These are phyloP conservation scores for Heptranchias perlo DNA, from an alignment of 2,113 vertebrate genomes.

Conservation along the genomic window DNA sequence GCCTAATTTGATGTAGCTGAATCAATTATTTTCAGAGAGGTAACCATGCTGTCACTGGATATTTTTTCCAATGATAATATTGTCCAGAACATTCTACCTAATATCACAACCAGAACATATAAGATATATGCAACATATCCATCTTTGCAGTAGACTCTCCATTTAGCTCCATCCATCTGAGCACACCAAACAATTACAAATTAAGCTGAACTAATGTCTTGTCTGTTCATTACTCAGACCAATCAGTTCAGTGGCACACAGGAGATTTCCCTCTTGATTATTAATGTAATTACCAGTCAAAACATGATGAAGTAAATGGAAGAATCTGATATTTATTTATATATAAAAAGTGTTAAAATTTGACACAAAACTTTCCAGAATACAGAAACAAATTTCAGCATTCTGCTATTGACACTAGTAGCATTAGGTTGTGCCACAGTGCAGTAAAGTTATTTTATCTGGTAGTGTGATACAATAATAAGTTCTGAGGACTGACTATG, in stretches of 20 bases:
- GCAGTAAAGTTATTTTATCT: not conserved
- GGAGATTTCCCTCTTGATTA: not conserved
- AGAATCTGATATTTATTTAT: not conserved
- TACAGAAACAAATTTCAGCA: not conserved
- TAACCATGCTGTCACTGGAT: no score
- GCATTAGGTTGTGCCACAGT: no score
- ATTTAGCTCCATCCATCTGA: not conserved
- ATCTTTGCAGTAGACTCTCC: not conserved
- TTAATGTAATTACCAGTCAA: not conserved
- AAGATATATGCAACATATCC: not conserved
- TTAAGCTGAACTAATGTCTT: constrained; percentile 3
- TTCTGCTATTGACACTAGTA: not conserved
- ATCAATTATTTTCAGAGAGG: not conserved
- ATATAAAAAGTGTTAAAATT: not conserved
- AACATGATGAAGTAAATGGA: not conserved
- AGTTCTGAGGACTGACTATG: not conserved
- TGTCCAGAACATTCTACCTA: not conserved
- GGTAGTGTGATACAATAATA: not conserved
- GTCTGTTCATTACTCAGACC: not conserved
- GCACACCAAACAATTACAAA: not conserved
- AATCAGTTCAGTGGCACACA: not conserved
- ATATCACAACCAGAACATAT: not conserved
- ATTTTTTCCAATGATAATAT: not conserved
- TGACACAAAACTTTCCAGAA: not conserved
- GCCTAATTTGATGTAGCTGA: not conserved